A percentile compares a stretch with the other conserved stretches of the same genome.
These are phyloP conservation scores for Conus ventricosus DNA, from an alignment of 1,140 invertebrate species.

Conservation along the genomic window DNA sequence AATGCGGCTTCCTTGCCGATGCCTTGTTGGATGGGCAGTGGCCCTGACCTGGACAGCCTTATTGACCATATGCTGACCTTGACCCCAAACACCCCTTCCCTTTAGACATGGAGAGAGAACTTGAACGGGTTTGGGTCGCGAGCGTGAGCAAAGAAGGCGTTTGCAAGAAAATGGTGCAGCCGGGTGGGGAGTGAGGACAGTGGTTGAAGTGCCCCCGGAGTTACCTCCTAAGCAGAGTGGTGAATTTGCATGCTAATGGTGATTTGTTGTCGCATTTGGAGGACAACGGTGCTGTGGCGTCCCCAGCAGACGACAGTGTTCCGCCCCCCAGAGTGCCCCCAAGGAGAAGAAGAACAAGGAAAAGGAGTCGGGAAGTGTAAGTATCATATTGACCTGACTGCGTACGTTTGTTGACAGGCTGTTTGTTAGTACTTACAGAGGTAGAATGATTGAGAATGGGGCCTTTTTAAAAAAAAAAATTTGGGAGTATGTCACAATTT, in stretches of 20 bases:
- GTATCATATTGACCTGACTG: neutral
- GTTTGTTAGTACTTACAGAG: too few relatives aligned
- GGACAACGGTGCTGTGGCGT: conserved; percentile 31
- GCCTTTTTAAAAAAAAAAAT: too few relatives aligned
- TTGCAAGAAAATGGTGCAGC: neutral
- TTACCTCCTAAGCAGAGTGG: conserved; percentile 66
- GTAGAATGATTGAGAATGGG: too few relatives aligned
- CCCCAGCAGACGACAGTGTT: neutral
- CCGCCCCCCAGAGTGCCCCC: conserved; percentile 63
- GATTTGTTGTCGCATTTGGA: conserved; percentile 48
- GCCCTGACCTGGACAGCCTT: conserved; percentile 63
- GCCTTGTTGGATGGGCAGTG: conserved; percentile 50
- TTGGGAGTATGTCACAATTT: too few relatives aligned
- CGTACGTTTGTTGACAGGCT: too few relatives aligned
- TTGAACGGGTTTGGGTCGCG: neutral
- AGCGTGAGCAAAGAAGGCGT: neutral
- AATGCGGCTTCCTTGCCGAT: conserved; percentile 1
- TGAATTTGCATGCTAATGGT: conserved; percentile 55
- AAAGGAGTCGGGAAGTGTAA: conserved; percentile 40
- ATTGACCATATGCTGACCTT: conserved; percentile 65
- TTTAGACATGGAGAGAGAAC: conserved; percentile 29
- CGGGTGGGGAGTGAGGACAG: conserved; percentile 22
- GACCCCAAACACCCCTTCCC: conserved; percentile 58
- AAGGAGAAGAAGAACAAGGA: conserved; percentile 58
- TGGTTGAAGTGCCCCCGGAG: conserved; percentile 59